Percentiles rank a stretch among this genome's conserved stretches.
Evolutionary conservation across 2,113 vertebrate species (phyloP).

Genomic region (Pan troglodytes): DNA sequence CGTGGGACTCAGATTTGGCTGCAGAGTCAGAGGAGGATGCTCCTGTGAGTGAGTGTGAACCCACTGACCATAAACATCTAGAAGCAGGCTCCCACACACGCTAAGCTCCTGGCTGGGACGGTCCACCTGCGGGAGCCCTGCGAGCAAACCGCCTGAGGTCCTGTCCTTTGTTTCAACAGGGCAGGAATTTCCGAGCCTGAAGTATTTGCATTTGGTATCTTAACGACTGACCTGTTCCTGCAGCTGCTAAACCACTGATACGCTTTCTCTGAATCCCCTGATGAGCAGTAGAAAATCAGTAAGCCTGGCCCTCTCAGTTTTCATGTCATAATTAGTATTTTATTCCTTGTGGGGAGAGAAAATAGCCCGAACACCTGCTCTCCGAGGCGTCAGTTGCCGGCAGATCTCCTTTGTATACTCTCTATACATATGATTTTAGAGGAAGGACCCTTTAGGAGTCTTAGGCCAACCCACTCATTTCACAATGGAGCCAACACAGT

Average conservation of each 20-base stretch:
- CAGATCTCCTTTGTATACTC: neutral
- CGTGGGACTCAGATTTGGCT: neutral
- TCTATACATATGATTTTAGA: neutral
- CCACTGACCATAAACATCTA: neutral
- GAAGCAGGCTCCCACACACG: neutral
- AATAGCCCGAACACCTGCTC: neutral
- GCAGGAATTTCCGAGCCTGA: neutral
- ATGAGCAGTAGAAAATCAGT: neutral
- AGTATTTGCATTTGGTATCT: neutral
- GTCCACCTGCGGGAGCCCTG: neutral
- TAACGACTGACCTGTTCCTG: neutral
- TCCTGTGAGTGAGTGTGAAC: neutral
- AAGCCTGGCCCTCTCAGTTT: neutral
- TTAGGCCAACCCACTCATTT: neutral
- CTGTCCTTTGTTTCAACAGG: neutral
- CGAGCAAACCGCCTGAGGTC: neutral
- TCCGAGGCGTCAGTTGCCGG: neutral
- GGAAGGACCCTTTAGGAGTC: neutral
- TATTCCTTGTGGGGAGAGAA: neutral
- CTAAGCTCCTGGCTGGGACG: no score
- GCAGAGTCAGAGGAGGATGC: neutral
- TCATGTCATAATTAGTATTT: neutral
- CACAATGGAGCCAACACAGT: neutral
- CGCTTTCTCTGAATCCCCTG: slow-evolving; percentile 27
- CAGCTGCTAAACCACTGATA: neutral